Percentiles rank a stretch among this genome's conserved stretches.
Conservation (phyloP, 2,888 invertebrate species). For the Epirrita christyi region DNA sequence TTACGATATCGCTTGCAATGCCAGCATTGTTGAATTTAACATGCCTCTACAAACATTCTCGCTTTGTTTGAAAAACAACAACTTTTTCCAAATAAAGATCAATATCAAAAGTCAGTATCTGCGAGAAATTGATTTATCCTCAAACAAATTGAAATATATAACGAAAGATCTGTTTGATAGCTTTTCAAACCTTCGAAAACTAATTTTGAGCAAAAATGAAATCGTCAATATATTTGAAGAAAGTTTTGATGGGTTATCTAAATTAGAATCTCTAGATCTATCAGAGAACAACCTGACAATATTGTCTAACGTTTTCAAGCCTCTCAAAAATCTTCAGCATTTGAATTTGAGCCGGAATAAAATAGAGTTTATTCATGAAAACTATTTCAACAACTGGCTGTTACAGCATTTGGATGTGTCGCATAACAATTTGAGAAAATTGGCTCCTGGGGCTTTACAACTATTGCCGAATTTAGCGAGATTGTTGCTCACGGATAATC, state of each 20-base stretch:
- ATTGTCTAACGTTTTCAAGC: constrained; percentile 84
- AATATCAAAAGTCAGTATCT: constrained; percentile 68
- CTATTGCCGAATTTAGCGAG: constrained; percentile 90
- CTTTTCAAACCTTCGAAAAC: constrained; percentile 84
- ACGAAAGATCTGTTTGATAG: constrained; percentile 82
- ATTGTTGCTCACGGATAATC: constrained; percentile 92
- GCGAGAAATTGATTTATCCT: constrained; percentile 85
- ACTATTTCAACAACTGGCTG: constrained; percentile 86
- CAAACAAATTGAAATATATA: constrained; percentile 82
- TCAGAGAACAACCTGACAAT: constrained; percentile 87
- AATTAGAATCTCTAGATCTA: constrained; percentile 88
- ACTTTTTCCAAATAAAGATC: constrained; percentile 60
- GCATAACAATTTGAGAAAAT: constrained; percentile 86
- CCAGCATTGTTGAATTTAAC: constrained; percentile 56
- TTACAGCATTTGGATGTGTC: constrained; percentile 89
- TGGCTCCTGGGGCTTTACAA: constrained; percentile 88
- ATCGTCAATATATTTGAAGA: constrained; percentile 83
- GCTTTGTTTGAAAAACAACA: constrained; percentile 65
- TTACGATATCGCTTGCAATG: constrained; percentile 61
- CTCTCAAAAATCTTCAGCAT: constrained; percentile 86
- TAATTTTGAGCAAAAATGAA: constrained; percentile 89
- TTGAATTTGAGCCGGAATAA: constrained; percentile 89
- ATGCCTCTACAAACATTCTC: constrained; percentile 64
- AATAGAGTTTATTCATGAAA: constrained; percentile 86
- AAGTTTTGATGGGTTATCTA: constrained; percentile 85